A percentile compares a stretch with the other conserved stretches of the same genome.
phyloP scores from a whole-genome alignment of 1,140 invertebrate genomes.

The Grapholita molesta region DNA sequence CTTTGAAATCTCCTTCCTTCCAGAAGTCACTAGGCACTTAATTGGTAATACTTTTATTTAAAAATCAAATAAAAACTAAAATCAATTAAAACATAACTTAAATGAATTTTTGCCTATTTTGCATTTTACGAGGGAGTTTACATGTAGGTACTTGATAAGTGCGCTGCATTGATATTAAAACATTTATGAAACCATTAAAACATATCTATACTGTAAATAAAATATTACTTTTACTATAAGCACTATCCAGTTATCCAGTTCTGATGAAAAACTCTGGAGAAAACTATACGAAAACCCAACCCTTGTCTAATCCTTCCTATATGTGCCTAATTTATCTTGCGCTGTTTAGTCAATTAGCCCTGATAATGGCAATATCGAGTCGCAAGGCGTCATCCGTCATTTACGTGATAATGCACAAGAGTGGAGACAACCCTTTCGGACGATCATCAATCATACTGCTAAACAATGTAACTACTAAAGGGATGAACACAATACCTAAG shows the following conservation, averaged over 20 bases:
- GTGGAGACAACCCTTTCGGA: conserved; percentile 50
- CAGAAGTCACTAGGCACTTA: too few species aligned
- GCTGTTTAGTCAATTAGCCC: conserved; percentile 17
- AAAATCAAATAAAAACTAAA: too few species aligned
- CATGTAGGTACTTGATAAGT: too few species aligned
- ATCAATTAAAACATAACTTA: too few species aligned
- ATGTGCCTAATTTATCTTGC: conserved; percentile 5
- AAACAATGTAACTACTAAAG: conserved; percentile 9
- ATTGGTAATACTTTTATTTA: too few species aligned
- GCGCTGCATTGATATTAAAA: too few species aligned
- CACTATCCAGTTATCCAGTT: not conserved
- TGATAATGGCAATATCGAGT: conserved; percentile 44
- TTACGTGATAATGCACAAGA: conserved; percentile 42
- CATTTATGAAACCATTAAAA: too few species aligned
- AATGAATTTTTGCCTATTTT: too few species aligned
- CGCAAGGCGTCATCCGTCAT: conserved; percentile 51
- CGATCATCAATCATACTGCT: conserved; percentile 12
- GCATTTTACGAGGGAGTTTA: too few species aligned
- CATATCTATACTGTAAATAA: too few species aligned
- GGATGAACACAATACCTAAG: not conserved
- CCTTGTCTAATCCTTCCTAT: not conserved
- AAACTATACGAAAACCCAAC: not conserved
- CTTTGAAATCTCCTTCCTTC: too few species aligned
- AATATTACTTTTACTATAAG: not conserved
- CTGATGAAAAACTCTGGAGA: not conserved